These are phyloP conservation scores for Muscicapa adusta DNA, from an alignment of 2,113 vertebrate genomes.

Conservation along the genomic window DNA sequence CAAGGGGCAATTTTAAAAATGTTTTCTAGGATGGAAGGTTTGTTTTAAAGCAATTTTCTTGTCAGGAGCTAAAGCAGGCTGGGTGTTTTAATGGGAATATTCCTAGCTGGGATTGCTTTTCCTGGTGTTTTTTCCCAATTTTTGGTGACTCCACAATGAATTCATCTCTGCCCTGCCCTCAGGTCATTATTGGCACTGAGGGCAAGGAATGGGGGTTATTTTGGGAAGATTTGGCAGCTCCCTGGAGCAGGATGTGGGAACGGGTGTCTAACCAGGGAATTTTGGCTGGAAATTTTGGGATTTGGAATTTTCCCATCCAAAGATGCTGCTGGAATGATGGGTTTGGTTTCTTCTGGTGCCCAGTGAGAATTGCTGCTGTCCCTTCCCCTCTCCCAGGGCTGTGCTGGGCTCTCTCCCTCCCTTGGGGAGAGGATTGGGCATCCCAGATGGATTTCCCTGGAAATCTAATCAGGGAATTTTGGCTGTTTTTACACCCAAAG, in stretches of 20 bases:
- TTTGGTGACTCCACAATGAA: not conserved
- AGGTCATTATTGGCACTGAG: not conserved
- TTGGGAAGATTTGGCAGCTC: not conserved
- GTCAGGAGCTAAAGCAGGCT: not conserved
- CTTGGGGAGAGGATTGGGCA: not conserved
- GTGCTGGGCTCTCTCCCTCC: too few relatives aligned
- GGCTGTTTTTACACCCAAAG: not conserved
- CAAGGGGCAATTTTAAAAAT: not conserved
- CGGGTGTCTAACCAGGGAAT: too few relatives aligned
- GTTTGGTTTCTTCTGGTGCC: not conserved
- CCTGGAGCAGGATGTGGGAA: too few relatives aligned
- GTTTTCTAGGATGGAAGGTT: not conserved
- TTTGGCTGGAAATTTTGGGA: not conserved
- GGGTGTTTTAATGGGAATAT: not conserved
- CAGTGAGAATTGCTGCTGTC: rapidly evolving
- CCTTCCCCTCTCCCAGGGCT: not conserved
- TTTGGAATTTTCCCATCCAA: not conserved
- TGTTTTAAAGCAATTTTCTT: not conserved
- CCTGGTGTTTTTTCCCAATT: not conserved
- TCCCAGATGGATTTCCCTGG: not conserved
- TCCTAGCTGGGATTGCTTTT: not conserved
- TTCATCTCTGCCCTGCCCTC: not conserved
- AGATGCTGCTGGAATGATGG: too few relatives aligned
- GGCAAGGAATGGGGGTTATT: too few relatives aligned
- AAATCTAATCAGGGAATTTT: too few relatives aligned